phyloP scores from a whole-genome alignment of 2,797 vertebrate genomes.

The Silurus aristotelis region DNA sequence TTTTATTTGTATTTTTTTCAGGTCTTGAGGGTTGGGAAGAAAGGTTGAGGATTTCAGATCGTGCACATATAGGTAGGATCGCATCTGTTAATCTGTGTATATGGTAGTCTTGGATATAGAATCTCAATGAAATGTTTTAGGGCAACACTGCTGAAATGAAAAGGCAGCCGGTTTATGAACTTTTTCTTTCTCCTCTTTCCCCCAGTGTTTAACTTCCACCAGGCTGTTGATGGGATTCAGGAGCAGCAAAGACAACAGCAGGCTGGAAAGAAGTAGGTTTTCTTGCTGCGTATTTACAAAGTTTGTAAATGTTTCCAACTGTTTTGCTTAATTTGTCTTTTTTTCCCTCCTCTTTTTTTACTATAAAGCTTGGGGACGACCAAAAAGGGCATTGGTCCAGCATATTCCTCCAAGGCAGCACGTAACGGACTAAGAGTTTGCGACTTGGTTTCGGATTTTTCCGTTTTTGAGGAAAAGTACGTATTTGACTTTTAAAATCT shows the following conservation, averaged over 20 bases:
- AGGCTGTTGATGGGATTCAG: conserved; percentile 80
- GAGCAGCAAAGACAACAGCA: conserved; percentile 81
- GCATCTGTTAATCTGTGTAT: neutral
- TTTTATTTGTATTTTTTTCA: conserved; percentile 33
- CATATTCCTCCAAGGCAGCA: conserved; percentile 83
- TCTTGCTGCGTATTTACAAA: neutral
- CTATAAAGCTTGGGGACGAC: conserved; percentile 79
- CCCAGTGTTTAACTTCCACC: conserved; percentile 84
- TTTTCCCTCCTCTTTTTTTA: neutral
- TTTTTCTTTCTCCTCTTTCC: conserved; percentile 7
- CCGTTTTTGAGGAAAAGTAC: conserved; percentile 81
- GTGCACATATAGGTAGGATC: conserved; percentile 79
- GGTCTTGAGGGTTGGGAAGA: conserved; percentile 82
- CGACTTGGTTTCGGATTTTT: conserved; percentile 80
- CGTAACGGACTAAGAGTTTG: conserved; percentile 80
- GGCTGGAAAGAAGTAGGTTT: conserved; percentile 79
- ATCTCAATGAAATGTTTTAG: too few species aligned
- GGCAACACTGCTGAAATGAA: neutral
- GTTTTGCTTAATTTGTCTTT: neutral
- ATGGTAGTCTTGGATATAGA: too few species aligned
- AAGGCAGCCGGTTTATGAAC: neutral
- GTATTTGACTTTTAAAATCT: conserved; percentile 34
- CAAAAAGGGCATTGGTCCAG: conserved; percentile 83
- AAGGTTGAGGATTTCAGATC: conserved; percentile 80
- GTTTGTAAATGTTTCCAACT: neutral